Evolutionary conservation across 2,888 invertebrate species (phyloP).

Genomic region (Ceramica pisi): DNA sequence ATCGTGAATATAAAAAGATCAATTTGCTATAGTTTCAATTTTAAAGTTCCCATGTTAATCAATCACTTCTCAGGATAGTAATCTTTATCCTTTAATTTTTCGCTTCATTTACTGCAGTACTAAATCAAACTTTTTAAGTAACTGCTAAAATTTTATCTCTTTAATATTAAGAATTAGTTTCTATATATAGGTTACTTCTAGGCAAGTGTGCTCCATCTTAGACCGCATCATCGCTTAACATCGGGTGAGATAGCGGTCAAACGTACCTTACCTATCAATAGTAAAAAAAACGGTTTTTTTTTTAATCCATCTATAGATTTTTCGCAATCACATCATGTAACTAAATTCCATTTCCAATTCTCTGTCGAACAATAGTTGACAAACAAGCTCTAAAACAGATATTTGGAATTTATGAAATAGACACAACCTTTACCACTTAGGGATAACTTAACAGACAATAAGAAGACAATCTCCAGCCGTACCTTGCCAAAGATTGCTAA

Average conservation of each 20-base stretch:
- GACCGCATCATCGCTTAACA: too few relatives aligned
- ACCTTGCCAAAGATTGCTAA: slow-evolving; percentile 55
- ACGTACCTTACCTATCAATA: too few relatives aligned
- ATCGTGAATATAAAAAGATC: background rate
- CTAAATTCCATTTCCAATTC: background rate
- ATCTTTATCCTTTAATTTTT: background rate
- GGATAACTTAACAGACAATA: slow-evolving; percentile 34
- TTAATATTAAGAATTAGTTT: too few relatives aligned
- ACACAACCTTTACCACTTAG: slow-evolving; percentile 38
- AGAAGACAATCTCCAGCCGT: slow-evolving; percentile 45
- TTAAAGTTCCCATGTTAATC: background rate
- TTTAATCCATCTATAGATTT: background rate
- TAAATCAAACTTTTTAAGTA: background rate
- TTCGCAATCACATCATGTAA: background rate
- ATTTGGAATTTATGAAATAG: slow-evolving; percentile 43
- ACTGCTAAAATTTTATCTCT: too few relatives aligned
- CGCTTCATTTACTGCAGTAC: slow-evolving; percentile 20
- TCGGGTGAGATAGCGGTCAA: too few relatives aligned
- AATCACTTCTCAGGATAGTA: background rate
- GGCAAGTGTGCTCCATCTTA: too few relatives aligned
- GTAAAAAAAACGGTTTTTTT: too few relatives aligned
- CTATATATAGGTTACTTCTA: too few relatives aligned
- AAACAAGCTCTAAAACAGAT: slow-evolving; percentile 11
- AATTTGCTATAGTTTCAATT: slow-evolving; percentile 6
- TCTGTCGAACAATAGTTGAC: background rate